These are phyloP conservation scores for Nannoperca australis DNA, from an alignment of 2,797 vertebrate species.

Conservation along the genomic window DNA sequence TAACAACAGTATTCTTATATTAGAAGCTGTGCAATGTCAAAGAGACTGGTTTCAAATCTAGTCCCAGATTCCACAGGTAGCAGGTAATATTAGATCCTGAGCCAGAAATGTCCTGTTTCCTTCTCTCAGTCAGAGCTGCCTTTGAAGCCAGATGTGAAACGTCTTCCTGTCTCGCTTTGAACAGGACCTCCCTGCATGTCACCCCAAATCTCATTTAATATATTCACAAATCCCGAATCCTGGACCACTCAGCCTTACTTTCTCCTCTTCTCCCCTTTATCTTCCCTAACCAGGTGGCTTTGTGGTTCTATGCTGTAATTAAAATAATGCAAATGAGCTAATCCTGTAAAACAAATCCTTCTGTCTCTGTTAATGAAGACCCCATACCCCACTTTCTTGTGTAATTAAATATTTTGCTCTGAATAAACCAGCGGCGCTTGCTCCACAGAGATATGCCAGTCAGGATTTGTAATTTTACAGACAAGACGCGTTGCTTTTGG, in stretches of 20 bases:
- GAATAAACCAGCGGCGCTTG: constrained; percentile 52
- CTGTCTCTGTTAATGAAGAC: constrained; percentile 69
- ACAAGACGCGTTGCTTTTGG: constrained; percentile 24
- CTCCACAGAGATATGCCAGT: constrained; percentile 32
- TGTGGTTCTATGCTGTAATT: constrained; percentile 77
- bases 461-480: constrained; percentile 46
- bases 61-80: constrained; percentile 29
- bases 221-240: constrained; percentile 60
- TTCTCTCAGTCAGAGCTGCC: constrained; percentile 6
- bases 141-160: constrained; percentile 62
- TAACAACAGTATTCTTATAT: constrained; percentile 7
- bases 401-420: constrained; percentile 65
- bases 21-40: constrained; percentile 9
- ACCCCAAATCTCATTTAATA: constrained; percentile 61
- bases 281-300: constrained; percentile 81
- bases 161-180: constrained; percentile 51
- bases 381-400: constrained; percentile 52
- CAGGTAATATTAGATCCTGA: constrained; percentile 29
- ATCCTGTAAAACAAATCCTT: constrained; percentile 78
- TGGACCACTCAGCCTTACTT: constrained; percentile 57
- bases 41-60: constrained; percentile 26
- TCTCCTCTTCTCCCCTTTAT: constrained; percentile 70
- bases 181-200: constrained; percentile 36
- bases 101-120: constrained; percentile 22
- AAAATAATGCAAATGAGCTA: constrained; percentile 84